Conservation (phyloP, 2,888 invertebrate species). For the Sympetrum striolatum region DNA sequence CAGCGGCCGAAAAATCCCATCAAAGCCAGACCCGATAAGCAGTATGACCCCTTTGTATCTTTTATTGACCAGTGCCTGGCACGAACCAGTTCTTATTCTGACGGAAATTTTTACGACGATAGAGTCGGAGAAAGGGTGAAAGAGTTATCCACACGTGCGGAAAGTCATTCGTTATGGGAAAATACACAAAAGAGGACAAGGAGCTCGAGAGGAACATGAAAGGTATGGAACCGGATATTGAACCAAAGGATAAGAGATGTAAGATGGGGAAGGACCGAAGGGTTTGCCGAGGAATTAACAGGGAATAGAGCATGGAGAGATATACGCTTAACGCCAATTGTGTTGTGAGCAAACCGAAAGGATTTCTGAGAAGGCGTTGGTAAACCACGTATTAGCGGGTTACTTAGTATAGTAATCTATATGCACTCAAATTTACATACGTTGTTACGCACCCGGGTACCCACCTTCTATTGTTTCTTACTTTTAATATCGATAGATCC, state of each 20-base stretch:
- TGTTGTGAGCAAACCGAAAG: not conserved
- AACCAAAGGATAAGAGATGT: not conserved
- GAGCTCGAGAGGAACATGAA: not conserved
- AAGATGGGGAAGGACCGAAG: not conserved
- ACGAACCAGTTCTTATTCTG: not conserved
- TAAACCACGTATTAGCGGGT: not conserved
- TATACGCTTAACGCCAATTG: not conserved
- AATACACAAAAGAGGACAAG: not conserved
- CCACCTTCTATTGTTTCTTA: no score
- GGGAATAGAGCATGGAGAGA: not conserved
- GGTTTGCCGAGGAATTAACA: not conserved
- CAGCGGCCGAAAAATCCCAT: not conserved
- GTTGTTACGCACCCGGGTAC: no score
- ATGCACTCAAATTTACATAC: not conserved
- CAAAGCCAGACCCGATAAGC: not conserved
- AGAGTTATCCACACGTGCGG: not conserved
- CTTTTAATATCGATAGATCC: no score
- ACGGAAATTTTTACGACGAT: not conserved
- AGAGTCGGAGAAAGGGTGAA: not conserved
- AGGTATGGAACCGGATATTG: not conserved
- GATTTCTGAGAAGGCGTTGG: not conserved
- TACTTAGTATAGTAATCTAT: not conserved
- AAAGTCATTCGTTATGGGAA: not conserved
- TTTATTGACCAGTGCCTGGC: not conserved
- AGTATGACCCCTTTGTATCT: not conserved